phyloP scores from a whole-genome alignment of 2,888 invertebrate species.

The Dryadula phaetusa region DNA sequence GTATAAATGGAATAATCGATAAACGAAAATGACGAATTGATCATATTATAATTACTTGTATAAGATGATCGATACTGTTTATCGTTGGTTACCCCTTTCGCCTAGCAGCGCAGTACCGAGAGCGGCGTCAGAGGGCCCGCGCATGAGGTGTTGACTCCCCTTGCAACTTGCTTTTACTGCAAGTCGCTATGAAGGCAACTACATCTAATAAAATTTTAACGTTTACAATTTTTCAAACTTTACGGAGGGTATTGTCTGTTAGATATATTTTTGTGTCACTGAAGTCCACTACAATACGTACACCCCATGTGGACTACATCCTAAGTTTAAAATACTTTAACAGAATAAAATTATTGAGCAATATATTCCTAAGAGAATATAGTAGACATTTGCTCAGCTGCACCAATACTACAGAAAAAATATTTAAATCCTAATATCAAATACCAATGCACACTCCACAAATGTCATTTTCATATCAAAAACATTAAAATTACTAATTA shows the following conservation, averaged over 20 bases:
- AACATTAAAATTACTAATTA: constrained; percentile 61
- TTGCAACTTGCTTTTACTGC: constrained; percentile 65
- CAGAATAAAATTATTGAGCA: constrained; percentile 83
- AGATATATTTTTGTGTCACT: constrained; percentile 76
- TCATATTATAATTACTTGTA: background rate
- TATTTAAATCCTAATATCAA: constrained; percentile 76
- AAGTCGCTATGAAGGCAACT: constrained; percentile 76
- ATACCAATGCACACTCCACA: constrained; percentile 82
- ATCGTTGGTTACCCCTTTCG: constrained; percentile 1
- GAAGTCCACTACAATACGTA: constrained; percentile 73
- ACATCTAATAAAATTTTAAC: constrained; percentile 78
- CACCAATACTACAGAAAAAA: constrained; percentile 80
- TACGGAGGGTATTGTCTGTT: constrained; percentile 84
- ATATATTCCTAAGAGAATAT: constrained; percentile 82
- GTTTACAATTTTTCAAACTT: constrained; percentile 72
- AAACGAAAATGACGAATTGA: background rate
- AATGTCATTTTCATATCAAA: constrained; percentile 77
- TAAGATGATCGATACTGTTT: background rate
- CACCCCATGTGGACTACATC: constrained; percentile 72
- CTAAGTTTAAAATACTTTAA: constrained; percentile 81
- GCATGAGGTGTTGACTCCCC: constrained; percentile 68
- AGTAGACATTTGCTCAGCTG: constrained; percentile 83
- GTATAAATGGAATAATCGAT: background rate
- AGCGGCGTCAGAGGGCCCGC: constrained; percentile 63
- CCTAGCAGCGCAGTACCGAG: constrained; percentile 57